A percentile compares a stretch with the other conserved stretches of the same genome.
phyloP scores from a whole-genome alignment of 2,113 vertebrate genomes.

The Rhipidura dahli region DNA sequence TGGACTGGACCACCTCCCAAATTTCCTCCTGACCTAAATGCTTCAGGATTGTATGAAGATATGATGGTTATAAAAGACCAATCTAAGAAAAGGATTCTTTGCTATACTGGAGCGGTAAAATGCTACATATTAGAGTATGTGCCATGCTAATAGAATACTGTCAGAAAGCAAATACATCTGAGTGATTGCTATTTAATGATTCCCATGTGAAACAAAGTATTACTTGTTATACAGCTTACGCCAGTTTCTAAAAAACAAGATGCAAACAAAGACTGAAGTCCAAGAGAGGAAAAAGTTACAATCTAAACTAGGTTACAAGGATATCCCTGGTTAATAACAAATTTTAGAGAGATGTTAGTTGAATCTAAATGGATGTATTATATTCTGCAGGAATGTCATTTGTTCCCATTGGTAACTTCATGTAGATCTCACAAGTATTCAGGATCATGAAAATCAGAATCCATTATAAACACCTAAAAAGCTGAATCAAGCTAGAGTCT shows the following conservation, averaged over 20 bases:
- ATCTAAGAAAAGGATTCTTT: neutral
- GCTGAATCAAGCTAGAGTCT: neutral
- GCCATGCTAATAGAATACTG: neutral
- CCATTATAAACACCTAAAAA: neutral
- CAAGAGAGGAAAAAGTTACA: neutral
- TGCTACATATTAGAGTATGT: neutral
- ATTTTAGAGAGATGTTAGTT: neutral
- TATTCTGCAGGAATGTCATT: neutral
- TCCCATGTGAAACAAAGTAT: neutral
- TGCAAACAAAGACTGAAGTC: neutral
- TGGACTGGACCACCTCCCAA: neutral
- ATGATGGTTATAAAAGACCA: neutral
- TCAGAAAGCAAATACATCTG: neutral
- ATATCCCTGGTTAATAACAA: neutral
- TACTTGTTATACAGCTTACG: neutral
- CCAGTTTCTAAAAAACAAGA: slow-evolving; percentile 15
- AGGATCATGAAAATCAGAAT: neutral
- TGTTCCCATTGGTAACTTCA: neutral
- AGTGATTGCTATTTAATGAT: neutral
- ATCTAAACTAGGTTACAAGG: neutral
- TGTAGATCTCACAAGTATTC: neutral
- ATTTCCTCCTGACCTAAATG: neutral
- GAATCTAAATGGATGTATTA: neutral
- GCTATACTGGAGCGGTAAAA: neutral
- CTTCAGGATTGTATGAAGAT: neutral